Percentiles rank a stretch among this genome's conserved stretches.
phyloP scores from a whole-genome alignment of 1,140 invertebrate species.

The Drosophila albomicans region DNA sequence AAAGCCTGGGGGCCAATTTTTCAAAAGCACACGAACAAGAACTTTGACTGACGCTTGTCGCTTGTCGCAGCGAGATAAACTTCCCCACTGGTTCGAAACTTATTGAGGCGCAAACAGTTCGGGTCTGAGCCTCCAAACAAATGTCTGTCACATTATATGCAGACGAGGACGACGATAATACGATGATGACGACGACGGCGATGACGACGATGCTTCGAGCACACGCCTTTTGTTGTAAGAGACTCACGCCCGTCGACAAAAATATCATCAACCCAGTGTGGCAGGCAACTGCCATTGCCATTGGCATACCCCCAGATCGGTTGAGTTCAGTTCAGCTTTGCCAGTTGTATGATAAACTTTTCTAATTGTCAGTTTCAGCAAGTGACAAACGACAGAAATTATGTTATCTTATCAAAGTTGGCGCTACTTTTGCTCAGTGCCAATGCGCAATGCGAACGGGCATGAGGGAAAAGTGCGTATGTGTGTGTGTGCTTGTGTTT shows the following conservation, averaged over 20 bases:
- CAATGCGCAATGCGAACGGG: slow-evolving; percentile 24
- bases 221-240: slow-evolving; percentile 49
- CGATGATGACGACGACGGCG: slow-evolving; percentile 6
- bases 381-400: slow-evolving; percentile 83
- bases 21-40: slow-evolving; percentile 60
- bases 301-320: slow-evolving; percentile 16
- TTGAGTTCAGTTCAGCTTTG: slow-evolving; percentile 19
- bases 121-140: slow-evolving; percentile 52
- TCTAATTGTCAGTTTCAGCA: slow-evolving; percentile 83
- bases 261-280: neutral
- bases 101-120: slow-evolving; percentile 80
- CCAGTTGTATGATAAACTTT: slow-evolving; percentile 77
- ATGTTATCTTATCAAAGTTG: slow-evolving; percentile 82
- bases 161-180: slow-evolving; percentile 65
- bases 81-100: slow-evolving; percentile 68
- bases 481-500: slow-evolving; percentile 6
- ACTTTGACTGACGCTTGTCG: slow-evolving; percentile 80
- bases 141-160: slow-evolving; percentile 70
- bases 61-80: slow-evolving; percentile 70
- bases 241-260: slow-evolving; percentile 20
- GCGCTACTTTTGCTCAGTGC: slow-evolving; percentile 61
- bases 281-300: neutral
- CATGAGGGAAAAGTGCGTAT: neutral
- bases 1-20: slow-evolving; percentile 61
- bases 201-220: neutral